Base-by-base conservation (phyloP, 2,888 invertebrate species). In the Charanyca ferruginea region DNA sequence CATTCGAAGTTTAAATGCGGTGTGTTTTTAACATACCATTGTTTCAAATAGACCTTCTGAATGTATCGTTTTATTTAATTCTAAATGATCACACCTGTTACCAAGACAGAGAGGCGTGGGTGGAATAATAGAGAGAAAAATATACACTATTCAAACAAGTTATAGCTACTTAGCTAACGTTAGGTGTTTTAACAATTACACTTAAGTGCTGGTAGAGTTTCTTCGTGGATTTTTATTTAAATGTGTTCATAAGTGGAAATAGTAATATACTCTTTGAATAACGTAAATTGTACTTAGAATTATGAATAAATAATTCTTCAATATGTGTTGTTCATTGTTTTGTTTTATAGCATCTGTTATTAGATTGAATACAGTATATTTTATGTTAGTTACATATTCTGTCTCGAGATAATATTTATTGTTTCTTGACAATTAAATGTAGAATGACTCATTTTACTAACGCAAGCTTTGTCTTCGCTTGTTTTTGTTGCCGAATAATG, bases 51-150 rank as follows among this genome's bases (percentile, higher is more conserved):
- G 2, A 16, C 28, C 68, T 73, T 74, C 62, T 74, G 74, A 9
- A 23, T 6, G n/a, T n/a, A 3, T 41, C 9, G 8, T 51, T 62
- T 51, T 57, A 18, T 28, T n/a, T 23, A 13, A 7, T 35, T 60
- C 48, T 54, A 66, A 78, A 73, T 73, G 65, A 79, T 80, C 79
- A 79, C 83, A 82, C 83, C 83, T 82, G 83, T 81, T 73, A 66
- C 61, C 48, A 66, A 68, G 67, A 79, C 67, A 65, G 58, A n/a
- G 13, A 18, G 28, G 44, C 67, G 82, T 82, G 72, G 81, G 82
- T 16, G 67, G 81, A 68, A 79, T 79, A 75, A 77, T 77, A 77
- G 67, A 67, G 48, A 71, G 66, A 69, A 78, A 79, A 73, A 77
- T 63, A 78, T 66, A 72, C 73, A 79, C 80, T 70, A 66, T 80